Conservation (phyloP, 2,113 vertebrate species). For the Oryzias javanicus region DNA sequence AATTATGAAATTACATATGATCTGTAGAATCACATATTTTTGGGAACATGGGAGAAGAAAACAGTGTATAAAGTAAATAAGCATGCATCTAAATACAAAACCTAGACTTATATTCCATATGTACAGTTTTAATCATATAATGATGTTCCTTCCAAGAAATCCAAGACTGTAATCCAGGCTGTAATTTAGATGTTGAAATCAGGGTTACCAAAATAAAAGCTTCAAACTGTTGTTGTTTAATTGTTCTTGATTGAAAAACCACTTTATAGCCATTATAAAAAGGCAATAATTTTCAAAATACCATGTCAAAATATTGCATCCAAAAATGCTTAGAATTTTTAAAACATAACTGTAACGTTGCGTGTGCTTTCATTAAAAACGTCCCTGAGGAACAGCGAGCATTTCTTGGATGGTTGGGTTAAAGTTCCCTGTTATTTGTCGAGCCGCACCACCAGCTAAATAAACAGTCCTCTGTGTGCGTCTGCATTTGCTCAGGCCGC, state of each 20-base stretch:
- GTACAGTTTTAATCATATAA: background rate
- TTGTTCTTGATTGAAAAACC: background rate
- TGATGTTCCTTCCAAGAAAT: slow-evolving; percentile 20
- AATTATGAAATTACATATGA: slow-evolving; percentile 46
- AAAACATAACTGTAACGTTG: too few species aligned
- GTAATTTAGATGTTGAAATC: slow-evolving; percentile 39
- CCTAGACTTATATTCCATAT: too few species aligned
- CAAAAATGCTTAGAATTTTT: too few species aligned
- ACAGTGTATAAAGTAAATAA: slow-evolving; percentile 17
- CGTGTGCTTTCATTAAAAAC: slow-evolving; percentile 16
- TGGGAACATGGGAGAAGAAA: slow-evolving; percentile 9
- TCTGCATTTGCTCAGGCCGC: slow-evolving; percentile 51
- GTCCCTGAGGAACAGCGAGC: slow-evolving; percentile 42
- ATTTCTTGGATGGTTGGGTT: slow-evolving; percentile 42
- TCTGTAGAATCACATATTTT: slow-evolving; percentile 21
- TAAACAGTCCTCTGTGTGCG: slow-evolving; percentile 61
- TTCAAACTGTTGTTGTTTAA: slow-evolving; percentile 22
- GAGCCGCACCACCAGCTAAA: slow-evolving; percentile 63
- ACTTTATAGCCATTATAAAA: too few species aligned
- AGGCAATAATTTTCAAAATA: too few species aligned
- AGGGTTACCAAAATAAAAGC: slow-evolving; percentile 39
- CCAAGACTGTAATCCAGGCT: slow-evolving; percentile 13
- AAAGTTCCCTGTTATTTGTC: slow-evolving; percentile 57
- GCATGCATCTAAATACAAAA: too few species aligned
- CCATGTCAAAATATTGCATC: too few species aligned